Percentiles rank a stretch among this genome's conserved stretches.
Evolutionary conservation across 2,888 invertebrate genomes (phyloP).

Genomic region (Theristus sp.): DNA sequence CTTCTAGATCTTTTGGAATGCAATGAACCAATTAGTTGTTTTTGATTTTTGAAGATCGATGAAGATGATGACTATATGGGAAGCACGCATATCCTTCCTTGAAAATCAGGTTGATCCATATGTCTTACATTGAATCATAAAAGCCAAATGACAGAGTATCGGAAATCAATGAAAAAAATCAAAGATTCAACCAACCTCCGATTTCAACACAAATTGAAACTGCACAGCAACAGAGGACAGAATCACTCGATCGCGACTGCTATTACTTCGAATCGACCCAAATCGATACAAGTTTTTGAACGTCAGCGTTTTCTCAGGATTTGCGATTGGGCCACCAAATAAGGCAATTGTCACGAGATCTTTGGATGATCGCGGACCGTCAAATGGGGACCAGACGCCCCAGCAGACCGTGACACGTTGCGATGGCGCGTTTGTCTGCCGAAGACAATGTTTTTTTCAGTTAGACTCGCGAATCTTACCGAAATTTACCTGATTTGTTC

Average conservation of each 20-base stretch:
- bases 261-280: neutral
- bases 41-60: no score
- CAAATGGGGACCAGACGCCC: slow-evolving; percentile 34
- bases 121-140: no score
- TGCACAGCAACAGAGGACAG: neutral
- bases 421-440: slow-evolving; percentile 4
- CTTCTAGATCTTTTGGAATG: no score
- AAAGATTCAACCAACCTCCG: neutral
- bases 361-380: slow-evolving; percentile 14
- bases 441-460: neutral
- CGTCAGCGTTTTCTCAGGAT: neutral
- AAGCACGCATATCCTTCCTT: no score
- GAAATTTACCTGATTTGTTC: no score
- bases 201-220: neutral
- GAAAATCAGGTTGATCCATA: no score
- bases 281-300: neutral
- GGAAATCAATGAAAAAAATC: neutral
- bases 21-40: no score
- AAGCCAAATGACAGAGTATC: no score
- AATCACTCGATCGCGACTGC: neutral
- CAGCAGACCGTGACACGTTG: slow-evolving; percentile 26
- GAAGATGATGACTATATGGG: no score
- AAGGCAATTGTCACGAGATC: neutral
- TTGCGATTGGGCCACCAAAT: neutral
- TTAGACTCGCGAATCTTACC: no score